A percentile compares a stretch with the other conserved stretches of the same genome.
Conservation (phyloP, 2,888 invertebrate genomes). For the Apodemia duryi region DNA sequence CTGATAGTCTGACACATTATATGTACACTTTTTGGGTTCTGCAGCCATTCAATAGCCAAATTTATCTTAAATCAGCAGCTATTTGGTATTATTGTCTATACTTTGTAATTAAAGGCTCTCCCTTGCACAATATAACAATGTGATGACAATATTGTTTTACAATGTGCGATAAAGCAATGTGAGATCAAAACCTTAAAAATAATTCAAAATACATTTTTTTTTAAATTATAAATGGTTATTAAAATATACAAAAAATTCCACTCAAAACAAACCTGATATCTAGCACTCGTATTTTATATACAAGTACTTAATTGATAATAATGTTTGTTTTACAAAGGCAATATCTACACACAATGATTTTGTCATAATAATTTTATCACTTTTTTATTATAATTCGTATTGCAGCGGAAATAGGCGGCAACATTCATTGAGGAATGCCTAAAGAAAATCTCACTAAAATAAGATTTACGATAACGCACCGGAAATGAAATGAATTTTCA, state of each 20-base stretch:
- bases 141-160: constrained; percentile 3
- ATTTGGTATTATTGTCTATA: constrained; percentile 1
- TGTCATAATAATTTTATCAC: background rate
- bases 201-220: background rate
- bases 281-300: background rate
- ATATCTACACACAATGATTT: background rate
- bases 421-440: background rate
- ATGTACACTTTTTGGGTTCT: background rate
- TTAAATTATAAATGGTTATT: background rate
- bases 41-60: background rate
- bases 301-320: constrained; percentile 10
- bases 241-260: constrained; percentile 9
- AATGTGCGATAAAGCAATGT: too few species aligned
- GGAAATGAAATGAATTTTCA: constrained; percentile 30
- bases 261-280: constrained; percentile 7
- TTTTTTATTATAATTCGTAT: background rate
- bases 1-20: background rate
- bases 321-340: constrained; percentile 4
- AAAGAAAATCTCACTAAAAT: constrained; percentile 23
- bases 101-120: background rate
- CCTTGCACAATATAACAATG: background rate
- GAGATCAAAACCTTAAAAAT: too few species aligned
- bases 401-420: background rate
- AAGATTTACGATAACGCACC: constrained; percentile 28
- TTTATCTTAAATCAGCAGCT: background rate